A percentile compares a stretch with the other conserved stretches of the same genome.
These are phyloP conservation scores for Brachymystax lenok DNA, from an alignment of 2,797 vertebrate species.

Conservation along the genomic window DNA sequence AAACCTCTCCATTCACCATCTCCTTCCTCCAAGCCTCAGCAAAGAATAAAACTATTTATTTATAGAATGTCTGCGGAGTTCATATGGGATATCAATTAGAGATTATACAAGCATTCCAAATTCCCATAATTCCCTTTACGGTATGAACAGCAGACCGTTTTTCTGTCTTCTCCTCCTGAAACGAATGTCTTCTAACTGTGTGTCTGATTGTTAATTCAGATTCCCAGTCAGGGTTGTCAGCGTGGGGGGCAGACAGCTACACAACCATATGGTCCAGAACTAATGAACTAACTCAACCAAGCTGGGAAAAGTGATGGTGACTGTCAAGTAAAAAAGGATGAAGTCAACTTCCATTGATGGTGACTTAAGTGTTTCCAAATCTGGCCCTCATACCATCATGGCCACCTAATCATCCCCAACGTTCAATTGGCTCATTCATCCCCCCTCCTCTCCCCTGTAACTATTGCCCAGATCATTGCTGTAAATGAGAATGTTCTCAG, in stretches of 20 bases:
- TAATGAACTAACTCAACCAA: slow-evolving; percentile 48
- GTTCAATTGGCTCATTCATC: too few species aligned
- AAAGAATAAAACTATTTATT: slow-evolving; percentile 54
- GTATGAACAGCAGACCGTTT: background rate
- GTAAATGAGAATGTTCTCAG: slow-evolving; percentile 10
- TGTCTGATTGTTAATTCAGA: background rate
- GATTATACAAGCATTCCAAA: slow-evolving; percentile 6
- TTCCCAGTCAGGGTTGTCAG: slow-evolving; percentile 2
- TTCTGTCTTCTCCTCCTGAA: background rate
- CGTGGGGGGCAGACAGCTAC: background rate
- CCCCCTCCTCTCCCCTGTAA: too few species aligned
- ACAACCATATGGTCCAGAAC: slow-evolving; percentile 62
- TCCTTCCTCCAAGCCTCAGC: background rate
- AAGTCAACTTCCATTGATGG: slow-evolving; percentile 18
- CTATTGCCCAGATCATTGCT: too few species aligned
- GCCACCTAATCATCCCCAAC: background rate
- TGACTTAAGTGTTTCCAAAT: slow-evolving; percentile 36
- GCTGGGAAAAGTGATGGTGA: background rate
- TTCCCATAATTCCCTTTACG: background rate
- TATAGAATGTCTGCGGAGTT: slow-evolving; percentile 29
- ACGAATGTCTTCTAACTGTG: background rate
- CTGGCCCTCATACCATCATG: slow-evolving; percentile 30
- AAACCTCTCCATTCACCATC: slow-evolving; percentile 23
- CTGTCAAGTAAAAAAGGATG: slow-evolving; percentile 14
- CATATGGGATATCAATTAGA: slow-evolving; percentile 42